Conservation (phyloP, 2,888 invertebrate species). For the Aspidiotus destructor region DNA sequence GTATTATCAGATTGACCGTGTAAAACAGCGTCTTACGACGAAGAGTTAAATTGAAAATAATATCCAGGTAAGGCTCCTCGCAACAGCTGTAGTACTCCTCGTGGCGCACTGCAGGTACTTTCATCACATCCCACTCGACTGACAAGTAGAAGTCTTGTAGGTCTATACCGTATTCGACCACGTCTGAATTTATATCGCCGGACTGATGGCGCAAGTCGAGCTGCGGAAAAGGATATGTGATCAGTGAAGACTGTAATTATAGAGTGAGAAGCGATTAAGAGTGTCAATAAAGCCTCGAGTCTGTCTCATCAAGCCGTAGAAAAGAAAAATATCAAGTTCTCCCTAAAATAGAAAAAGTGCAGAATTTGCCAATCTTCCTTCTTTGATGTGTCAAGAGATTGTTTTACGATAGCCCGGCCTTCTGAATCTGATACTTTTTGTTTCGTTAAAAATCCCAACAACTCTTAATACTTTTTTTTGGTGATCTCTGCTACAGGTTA, state of each 20-base stretch:
- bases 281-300: too few species aligned
- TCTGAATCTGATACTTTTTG: too few species aligned
- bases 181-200: slow-evolving; percentile 76
- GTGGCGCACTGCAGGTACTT: slow-evolving; percentile 78
- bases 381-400: too few species aligned
- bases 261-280: not conserved
- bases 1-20: slow-evolving; percentile 93
- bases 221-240: slow-evolving; percentile 46
- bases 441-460: too few species aligned
- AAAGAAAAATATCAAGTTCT: not conserved
- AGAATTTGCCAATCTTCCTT: too few species aligned
- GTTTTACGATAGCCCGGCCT: too few species aligned
- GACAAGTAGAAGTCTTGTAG: slow-evolving; percentile 90
- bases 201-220: slow-evolving; percentile 81
- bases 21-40: slow-evolving; percentile 93
- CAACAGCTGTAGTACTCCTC: slow-evolving; percentile 94
- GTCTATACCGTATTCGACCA: slow-evolving; percentile 82
- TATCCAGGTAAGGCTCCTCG: slow-evolving; percentile 92
- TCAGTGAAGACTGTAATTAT: not conserved
- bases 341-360: too few species aligned
- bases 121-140: slow-evolving; percentile 97
- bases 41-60: slow-evolving; percentile 92
- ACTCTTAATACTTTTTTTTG: too few species aligned
- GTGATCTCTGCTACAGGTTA: too few species aligned
- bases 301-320: not conserved